A percentile compares a stretch with the other conserved stretches of the same genome.
Conservation (phyloP, 2,888 invertebrate species). For the Pardosa pseudoannulata region DNA sequence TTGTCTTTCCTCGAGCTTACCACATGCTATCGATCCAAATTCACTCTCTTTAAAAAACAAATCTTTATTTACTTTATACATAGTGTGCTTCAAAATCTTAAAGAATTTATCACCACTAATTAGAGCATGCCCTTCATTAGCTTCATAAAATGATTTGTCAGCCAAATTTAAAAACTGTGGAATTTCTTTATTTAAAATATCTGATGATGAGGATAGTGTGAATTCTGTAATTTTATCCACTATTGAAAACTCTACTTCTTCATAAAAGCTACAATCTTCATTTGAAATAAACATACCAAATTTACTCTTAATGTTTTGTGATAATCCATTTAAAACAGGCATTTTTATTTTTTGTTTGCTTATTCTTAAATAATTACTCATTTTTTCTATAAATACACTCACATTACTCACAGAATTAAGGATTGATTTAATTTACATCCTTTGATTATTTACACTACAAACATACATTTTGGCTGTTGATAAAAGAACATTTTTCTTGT, state of each 20-base stretch:
- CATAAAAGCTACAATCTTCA: background rate
- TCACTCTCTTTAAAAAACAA: no score
- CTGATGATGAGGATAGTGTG: background rate
- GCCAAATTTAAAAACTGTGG: no score
- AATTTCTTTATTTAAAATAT: background rate
- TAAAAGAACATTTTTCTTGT: background rate
- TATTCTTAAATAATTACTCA: background rate
- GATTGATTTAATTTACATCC: background rate
- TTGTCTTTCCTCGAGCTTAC: background rate
- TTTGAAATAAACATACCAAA: background rate
- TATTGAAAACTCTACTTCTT: background rate
- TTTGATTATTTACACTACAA: background rate
- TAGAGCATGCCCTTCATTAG: background rate
- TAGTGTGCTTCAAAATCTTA: no score
- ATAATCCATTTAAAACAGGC: background rate
- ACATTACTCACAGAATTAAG: background rate
- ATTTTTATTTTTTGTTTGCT: background rate
- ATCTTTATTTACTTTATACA: background rate
- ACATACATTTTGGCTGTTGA: background rate
- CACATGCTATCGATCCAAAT: background rate
- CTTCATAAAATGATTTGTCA: conserved; percentile 13
- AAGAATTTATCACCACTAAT: background rate
- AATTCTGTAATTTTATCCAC: background rate
- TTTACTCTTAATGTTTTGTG: background rate
- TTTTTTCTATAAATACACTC: background rate